Evolutionary conservation across 2,888 invertebrate genomes (phyloP), one percentile per base, ranked within the genome.

Genomic region (Candidula unifasciata): DNA sequence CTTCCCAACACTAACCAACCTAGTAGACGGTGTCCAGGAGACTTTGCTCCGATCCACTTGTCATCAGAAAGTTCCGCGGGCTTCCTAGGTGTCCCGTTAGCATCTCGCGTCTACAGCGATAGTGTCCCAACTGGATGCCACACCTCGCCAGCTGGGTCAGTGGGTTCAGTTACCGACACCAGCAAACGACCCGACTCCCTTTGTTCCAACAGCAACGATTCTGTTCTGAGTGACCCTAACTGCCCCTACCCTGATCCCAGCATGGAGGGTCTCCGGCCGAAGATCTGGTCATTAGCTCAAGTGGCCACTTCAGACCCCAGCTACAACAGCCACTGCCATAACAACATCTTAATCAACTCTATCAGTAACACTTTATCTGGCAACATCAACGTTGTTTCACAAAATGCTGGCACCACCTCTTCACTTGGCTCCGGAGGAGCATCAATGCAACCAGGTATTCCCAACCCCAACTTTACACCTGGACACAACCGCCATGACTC

Each of bases 201-300:
- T 44, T 91, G 91, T 85, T 91, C 91, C 33, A 91, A 90, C 89
- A 91, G 91, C 86, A 91, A 90, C 81, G 91, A 91, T 86, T 91
- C 91, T 10, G 91, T 90, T 35, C 88, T 91, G 60, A 91, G 90
- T 85, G 91, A 91, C 85, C 90, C 90, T 30, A 91, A 91, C 87
- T 89, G 90, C 81, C 88, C 89, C 68, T 89, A 90, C 85, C 86
- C 89, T 44, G 88, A 89, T 64, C 74, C 74, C 44, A 80, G 21
- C 30, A 87, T 88, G 27, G 87, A 84, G n/a, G 88, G 87, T 24
- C 74, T 91, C 71, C 83, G 90, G 81, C 92, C 92, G 18, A 88
- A 91, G 76, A 93, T 93, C 82, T 93, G 93, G 93, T 92, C 92
- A 16, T 87, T 93, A 52, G 93, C 92, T 24, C 91, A 92, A 86